Percentiles rank a stretch among this genome's conserved stretches.
phyloP scores from a whole-genome alignment of 2,888 invertebrate species.

The Epistrophe eligans region DNA sequence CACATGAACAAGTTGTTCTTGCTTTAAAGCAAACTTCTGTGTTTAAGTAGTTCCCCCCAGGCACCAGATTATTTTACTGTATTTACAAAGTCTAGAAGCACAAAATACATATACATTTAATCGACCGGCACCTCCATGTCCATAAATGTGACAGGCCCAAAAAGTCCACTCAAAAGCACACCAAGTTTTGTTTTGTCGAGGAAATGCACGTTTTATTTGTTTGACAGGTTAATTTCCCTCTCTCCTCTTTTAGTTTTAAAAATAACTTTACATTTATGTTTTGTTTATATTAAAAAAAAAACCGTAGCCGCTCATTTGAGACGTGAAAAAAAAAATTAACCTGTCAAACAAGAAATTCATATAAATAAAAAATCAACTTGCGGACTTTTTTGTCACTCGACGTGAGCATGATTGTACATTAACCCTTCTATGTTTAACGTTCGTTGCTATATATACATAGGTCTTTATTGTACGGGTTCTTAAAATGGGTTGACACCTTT shows the following conservation, averaged over 20 bases:
- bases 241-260: not conserved
- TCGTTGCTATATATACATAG: not conserved
- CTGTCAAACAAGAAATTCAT: constrained; percentile 19
- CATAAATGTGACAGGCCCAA: not conserved
- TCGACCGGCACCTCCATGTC: no score
- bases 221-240: not conserved
- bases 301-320: not conserved
- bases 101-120: no score
- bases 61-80: no score
- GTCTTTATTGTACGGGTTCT: not conserved
- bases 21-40: no score
- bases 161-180: not conserved
- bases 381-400: constrained; percentile 33
- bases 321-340: not conserved
- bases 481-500: not conserved
- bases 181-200: not conserved
- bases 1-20: no score
- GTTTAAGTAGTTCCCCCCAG: no score
- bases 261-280: not conserved
- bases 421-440: constrained; percentile 44
- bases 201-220: not conserved
- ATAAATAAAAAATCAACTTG: constrained; percentile 21
- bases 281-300: not conserved
- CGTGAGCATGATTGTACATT: constrained; percentile 56
- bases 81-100: no score